phyloP scores from a whole-genome alignment of 1,140 invertebrate species.

The Diuraphis noxia region DNA sequence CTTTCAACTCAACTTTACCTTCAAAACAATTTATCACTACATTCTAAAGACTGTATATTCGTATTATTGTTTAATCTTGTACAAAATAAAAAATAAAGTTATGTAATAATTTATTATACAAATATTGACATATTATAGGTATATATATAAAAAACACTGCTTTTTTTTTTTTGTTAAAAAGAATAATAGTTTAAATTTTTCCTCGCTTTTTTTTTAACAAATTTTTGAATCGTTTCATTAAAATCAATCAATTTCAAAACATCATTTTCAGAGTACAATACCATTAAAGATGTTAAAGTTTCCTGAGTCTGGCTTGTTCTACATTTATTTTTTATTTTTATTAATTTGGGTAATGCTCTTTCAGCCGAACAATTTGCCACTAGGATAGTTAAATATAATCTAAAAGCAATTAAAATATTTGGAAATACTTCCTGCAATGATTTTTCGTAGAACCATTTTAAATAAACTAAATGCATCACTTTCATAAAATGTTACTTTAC shows the following conservation, averaged over 20 bases:
- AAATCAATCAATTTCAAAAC: background rate
- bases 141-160: no score
- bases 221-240: background rate
- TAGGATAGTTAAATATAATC: background rate
- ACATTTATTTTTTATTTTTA: background rate
- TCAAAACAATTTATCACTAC: background rate
- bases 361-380: background rate
- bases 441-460: background rate
- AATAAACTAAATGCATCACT: background rate
- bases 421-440: conserved; percentile 4
- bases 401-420: background rate
- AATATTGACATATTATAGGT: no score
- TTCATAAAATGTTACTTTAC: background rate
- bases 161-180: background rate
- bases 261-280: background rate
- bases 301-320: background rate
- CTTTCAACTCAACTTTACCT: background rate
- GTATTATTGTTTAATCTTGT: background rate
- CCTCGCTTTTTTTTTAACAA: background rate
- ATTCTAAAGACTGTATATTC: background rate
- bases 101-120: background rate
- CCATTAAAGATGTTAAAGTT: background rate
- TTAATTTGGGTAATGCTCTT: no score
- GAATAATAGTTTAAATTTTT: background rate
- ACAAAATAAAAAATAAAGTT: background rate